Evolutionary conservation across 2,888 invertebrate genomes (phyloP).

Genomic region (Cetonia aurata): DNA sequence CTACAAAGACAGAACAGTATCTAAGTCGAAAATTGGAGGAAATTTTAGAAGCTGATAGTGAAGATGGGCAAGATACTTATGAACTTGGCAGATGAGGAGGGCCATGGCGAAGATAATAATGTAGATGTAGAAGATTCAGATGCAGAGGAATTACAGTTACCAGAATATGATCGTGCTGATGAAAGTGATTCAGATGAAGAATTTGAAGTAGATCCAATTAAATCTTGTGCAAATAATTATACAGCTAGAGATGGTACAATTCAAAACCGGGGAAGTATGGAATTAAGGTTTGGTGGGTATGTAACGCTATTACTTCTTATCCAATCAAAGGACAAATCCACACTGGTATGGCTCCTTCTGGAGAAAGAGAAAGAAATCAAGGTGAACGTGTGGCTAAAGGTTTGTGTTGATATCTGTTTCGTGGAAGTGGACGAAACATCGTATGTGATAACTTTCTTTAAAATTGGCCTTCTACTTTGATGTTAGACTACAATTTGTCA

Average conservation of each 20-base stretch:
- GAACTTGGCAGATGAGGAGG: conserved; percentile 1
- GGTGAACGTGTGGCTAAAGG: too few species aligned
- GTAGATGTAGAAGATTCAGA: neutral
- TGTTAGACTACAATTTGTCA: too few species aligned
- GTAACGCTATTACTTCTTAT: neutral
- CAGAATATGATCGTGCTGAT: too few species aligned
- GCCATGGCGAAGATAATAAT: conserved; percentile 1
- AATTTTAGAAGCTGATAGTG: conserved; percentile 7
- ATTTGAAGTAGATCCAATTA: conserved; percentile 1
- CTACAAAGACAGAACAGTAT: conserved; percentile 1
- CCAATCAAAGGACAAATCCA: conserved; percentile 2
- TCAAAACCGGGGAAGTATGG: neutral
- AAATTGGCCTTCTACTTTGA: too few species aligned
- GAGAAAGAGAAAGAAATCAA: too few species aligned
- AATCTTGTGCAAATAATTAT: conserved; percentile 1
- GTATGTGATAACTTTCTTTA: conserved; percentile 3
- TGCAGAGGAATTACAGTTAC: neutral
- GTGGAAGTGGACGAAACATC: conserved; percentile 11
- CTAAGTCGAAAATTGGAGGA: neutral
- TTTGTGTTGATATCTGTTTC: neutral
- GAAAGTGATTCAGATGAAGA: neutral
- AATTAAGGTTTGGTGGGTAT: conserved; percentile 10
- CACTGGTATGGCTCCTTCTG: too few species aligned
- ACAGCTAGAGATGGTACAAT: conserved; percentile 5
- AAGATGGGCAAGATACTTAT: conserved; percentile 1